Base-by-base conservation (phyloP, 2,113 vertebrate genomes). In the Ictalurus furcatus region DNA sequence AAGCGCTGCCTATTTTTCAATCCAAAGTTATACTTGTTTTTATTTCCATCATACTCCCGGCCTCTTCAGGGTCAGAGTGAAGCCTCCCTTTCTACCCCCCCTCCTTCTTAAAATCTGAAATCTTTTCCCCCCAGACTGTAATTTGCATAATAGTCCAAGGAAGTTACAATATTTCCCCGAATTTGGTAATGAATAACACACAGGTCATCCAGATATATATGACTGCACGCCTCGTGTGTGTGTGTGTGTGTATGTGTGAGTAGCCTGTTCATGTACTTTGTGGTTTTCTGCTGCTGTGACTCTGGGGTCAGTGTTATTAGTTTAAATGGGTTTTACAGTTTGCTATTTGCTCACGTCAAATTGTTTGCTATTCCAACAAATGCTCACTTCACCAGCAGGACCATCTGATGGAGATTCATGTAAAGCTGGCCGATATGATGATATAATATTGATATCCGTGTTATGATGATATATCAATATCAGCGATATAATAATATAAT, bases 121-220 rank as follows among this genome's bases (percentile, higher is more conserved):
- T 84, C 85, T 54, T 92, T 92, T 92, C 88, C 84, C 84, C 89
- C 85, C 74, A 86, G 89, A 91, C 85, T 88, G 86, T 28, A 85
- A 92, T 92, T 93, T 91, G 89, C 89, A 92, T 89, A 91, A 92
- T 92, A 90, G 85, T 87, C 78, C 85, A 79, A 69, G 81, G 86
- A 92, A 87, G 91, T 30, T 92, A 90, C 67, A 86, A 79, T 89
- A 90, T 91, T 89, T 85, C 87, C 84, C 87, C 21, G 82, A 88
- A 88, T 90, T 91, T 87, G 34, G 78, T 92, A 92, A 92, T 92
- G 88, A 92, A 91, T 88, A 90, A 90, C 91, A 90, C 86, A 37
- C 88, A 88, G 58, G 65, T 74, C 25, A 80, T 63, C 88, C 84
- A 90, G 88, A 92, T 91, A 87, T 48, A 79, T 58, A 85, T 81